These are phyloP conservation scores for Nematopogon swammerdamellus DNA, from an alignment of 2,888 invertebrate species.

Conservation along the genomic window DNA sequence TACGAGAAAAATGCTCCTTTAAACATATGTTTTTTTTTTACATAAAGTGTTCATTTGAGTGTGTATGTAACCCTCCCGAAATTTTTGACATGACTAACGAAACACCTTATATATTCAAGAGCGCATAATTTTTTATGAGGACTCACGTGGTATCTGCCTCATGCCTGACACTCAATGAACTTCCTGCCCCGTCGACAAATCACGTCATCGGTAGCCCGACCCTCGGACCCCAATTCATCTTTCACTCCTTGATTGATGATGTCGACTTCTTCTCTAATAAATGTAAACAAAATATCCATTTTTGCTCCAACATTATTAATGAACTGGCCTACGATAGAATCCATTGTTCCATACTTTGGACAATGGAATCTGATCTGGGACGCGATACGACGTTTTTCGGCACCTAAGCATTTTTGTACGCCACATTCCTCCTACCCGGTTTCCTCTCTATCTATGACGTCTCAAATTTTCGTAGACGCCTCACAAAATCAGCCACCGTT, in stretches of 20 bases:
- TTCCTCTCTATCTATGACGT: too few species aligned
- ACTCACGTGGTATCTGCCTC: too few species aligned
- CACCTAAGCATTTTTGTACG: background rate
- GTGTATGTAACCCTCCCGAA: too few species aligned
- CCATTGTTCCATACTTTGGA: constrained; percentile 37
- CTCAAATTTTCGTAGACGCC: background rate
- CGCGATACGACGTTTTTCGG: background rate
- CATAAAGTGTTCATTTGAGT: too few species aligned
- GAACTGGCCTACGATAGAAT: constrained; percentile 33
- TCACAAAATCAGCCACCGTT: constrained; percentile 24
- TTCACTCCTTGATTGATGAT: constrained; percentile 42
- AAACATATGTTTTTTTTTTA: too few species aligned
- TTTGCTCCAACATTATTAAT: constrained; percentile 41
- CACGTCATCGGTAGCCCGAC: constrained; percentile 11
- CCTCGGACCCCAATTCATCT: constrained; percentile 41
- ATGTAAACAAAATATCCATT: constrained; percentile 50
- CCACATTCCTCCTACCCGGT: background rate
- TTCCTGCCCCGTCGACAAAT: too few species aligned
- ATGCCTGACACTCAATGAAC: too few species aligned
- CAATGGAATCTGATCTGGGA: constrained; percentile 26
- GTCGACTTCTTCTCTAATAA: constrained; percentile 45
- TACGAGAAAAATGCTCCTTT: too few species aligned
- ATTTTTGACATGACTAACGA: too few species aligned
- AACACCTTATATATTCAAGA: too few species aligned
- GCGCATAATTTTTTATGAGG: too few species aligned